Evolutionary conservation across 2,113 vertebrate species (phyloP), one percentile per base, ranked within the genome.

Genomic region (Pedetes capensis): DNA sequence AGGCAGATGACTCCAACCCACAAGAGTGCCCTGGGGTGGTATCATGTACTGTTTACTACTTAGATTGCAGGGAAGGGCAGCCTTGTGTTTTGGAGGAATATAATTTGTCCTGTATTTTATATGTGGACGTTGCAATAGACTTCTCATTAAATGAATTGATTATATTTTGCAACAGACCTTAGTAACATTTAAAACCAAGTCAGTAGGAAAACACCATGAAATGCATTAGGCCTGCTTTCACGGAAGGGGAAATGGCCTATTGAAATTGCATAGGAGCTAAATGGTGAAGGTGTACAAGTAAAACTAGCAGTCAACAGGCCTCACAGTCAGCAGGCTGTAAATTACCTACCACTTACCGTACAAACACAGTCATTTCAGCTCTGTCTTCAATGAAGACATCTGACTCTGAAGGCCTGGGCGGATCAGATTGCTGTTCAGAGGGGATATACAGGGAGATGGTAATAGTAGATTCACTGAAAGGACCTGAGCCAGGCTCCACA

Each of bases 301-400:
- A 94, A 89, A 55, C n/a, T 0, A 47, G 76, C 90, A 51, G 75
- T 37, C 59, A 16, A 55, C n/a, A 49, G 85, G 39, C 63, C 59
- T 1, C 17, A 71, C 87, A 25, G 84, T 39, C 66, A 17, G 66
- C 66, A 51, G 74, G 53, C 66, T 78, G 68, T 76, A 80, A 87
- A 32, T 75, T 32, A 84, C 10, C 93, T 29, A 69, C 90, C 63
- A 78, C 96, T 76, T 92, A 99, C 98, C 98, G 98, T 90, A 98
- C 98, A 93, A 99, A 99, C 51, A 97, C 98, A 0, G 98, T 99
- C 10, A 96, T 97, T 98, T 98, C 98, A 20, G 98, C 97, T 97
- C 98, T 98, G 96, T 98, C 95, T 98, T 99, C 99, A 95, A 98
- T 32, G 49, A 99, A 99, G 88, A 98, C 95, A 51, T 93, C 96